Base-by-base conservation (phyloP, 2,113 vertebrate genomes). In the Lutjanus erythropterus region DNA sequence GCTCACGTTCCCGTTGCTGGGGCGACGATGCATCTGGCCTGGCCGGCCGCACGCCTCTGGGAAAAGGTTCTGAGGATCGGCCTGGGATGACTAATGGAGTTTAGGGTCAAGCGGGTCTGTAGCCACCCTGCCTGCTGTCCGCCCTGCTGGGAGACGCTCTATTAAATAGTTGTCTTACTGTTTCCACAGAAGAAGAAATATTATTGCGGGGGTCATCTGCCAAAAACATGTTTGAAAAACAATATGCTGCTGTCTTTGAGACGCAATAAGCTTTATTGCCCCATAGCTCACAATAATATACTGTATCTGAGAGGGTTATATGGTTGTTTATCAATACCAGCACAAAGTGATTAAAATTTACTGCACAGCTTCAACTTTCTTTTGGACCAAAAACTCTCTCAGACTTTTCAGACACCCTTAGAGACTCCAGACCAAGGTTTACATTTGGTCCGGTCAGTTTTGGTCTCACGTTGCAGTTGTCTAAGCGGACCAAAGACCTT, bases 61-160 rank as follows among this genome's bases (percentile, higher is more conserved):
- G 62, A 62, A 61, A 69, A 21, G 25, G 47, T 64, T 71, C 21
- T 21, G 39, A 80, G 64, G 23, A 68, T 23, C 14, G 25, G 29
- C 44, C 33, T 18, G 27, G 33, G 68, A 87, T 76, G 74, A 80
- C 65, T 83, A 75, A 84, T 84, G 81, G 78, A 68, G 67, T 59
- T 58, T 27, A 25, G 78, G 78, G 75, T 89, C 59, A 72, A 64
- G 55, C 6, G 0, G 70, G 80, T 75, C 85, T 5, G 52, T 27
- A 12, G 58, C 59, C 70, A 23, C 81, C 60, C 74, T 29, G 11
- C 55, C 70, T 61, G 21, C 49, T 67, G 68, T 58, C 69, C 0
- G 0, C 61, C 70, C 65, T 29, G 49, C 19, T 64, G 12, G 49
- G 31, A 79, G 50, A 84, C 42, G 31, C 77, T 81, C 62, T 47